Conservation (phyloP, 2,888 invertebrate species). For the Acanthacorydalis orientalis region DNA sequence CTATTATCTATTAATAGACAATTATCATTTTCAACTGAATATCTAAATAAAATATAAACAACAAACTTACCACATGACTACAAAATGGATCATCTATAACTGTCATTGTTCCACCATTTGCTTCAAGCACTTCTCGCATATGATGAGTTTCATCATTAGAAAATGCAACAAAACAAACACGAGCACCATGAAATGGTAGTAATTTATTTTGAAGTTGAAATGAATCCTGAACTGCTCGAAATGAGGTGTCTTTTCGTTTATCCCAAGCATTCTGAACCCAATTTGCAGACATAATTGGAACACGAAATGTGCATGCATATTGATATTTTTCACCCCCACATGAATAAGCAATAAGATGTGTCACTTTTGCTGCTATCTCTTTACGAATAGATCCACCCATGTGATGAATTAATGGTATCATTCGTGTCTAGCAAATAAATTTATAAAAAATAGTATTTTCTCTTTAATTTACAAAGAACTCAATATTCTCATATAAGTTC, state of each 20-base stretch:
- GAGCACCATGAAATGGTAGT: slow-evolving; percentile 75
- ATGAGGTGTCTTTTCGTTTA: slow-evolving; percentile 48
- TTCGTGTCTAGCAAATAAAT: slow-evolving; percentile 45
- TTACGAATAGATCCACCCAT: slow-evolving; percentile 94
- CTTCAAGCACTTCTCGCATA: slow-evolving; percentile 76
- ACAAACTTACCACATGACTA: slow-evolving; percentile 74
- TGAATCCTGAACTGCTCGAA: slow-evolving; percentile 51
- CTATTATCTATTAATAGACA: no score
- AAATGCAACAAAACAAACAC: slow-evolving; percentile 81
- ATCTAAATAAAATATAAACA: neutral
- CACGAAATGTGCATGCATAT: slow-evolving; percentile 78
- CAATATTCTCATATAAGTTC: neutral
- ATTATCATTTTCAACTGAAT: neutral
- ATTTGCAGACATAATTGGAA: slow-evolving; percentile 71
- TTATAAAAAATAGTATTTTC: neutral
- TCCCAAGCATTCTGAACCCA: slow-evolving; percentile 88
- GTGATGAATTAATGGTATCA: slow-evolving; percentile 81
- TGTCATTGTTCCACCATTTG: slow-evolving; percentile 70
- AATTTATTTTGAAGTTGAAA: slow-evolving; percentile 50
- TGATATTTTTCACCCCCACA: slow-evolving; percentile 87
- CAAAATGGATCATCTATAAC: slow-evolving; percentile 67
- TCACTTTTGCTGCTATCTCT: slow-evolving; percentile 75
- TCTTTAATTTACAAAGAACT: neutral
- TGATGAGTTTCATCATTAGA: slow-evolving; percentile 77
- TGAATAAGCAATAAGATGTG: slow-evolving; percentile 82